Base-by-base conservation (phyloP, 2,797 vertebrate genomes). In the Tadarida brasiliensis region DNA sequence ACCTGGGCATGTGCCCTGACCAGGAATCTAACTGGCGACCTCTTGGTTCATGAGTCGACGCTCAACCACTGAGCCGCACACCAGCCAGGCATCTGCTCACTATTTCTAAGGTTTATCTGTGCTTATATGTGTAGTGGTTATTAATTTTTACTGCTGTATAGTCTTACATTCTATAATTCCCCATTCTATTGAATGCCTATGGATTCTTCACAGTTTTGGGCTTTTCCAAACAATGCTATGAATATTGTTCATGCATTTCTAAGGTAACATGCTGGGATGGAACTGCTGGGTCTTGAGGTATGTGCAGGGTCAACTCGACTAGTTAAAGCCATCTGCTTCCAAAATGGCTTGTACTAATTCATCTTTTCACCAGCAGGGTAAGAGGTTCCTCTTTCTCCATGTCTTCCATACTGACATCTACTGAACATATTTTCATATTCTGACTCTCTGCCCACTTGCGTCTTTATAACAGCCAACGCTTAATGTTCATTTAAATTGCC, bases 381-480 rank as follows among this genome's bases (percentile, higher is more conserved):
- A 91, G 57, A 30, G 54, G 51, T 28, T 83, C 47, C 35, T 91
- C 4, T 59, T 77, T 83, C 73, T 76, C 74, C 19, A 39, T 6
- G 1, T 78, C 94, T 51, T 85, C 39, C 39, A 44, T 35, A 39
- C 20, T 47, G 39, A 54, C 12, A 17, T 47, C 73, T 81, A 24
- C 51, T 26, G 65, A 95, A 95, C 65, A 82, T 12, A 22, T 47
- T 30, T 84, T 76, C 94, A 70, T 15, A 20, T 71, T 57, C 86
- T 61, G 56, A 91, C 24, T 24, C 88, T 65, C n/a, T 76, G 80
- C 28, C 59, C 78, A 76, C 65, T n/a, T 47, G 68, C 70, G 49
- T 84, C 59, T 87, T 87, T 30, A 5, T 54, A 51, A 82, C 28
- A 91, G 78, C 67, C 59, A 54, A 3, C 11, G 44, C 51, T 65